These are phyloP conservation scores for Tiliacea citrago DNA, from an alignment of 2,888 invertebrate species.

Conservation along the genomic window DNA sequence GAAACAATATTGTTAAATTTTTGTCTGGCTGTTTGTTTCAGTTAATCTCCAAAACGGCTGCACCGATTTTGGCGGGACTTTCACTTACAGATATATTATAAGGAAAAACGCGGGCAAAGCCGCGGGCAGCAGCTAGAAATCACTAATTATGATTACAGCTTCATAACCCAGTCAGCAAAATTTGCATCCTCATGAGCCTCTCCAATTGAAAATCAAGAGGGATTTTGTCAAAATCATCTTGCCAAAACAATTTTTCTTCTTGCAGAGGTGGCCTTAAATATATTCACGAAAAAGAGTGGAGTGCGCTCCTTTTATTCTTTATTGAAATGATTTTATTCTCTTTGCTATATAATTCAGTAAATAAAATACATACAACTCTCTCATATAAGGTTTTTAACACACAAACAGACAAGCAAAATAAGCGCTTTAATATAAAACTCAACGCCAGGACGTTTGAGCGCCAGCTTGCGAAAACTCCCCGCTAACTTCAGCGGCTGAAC, in stretches of 20 bases:
- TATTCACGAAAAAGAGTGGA: not conserved
- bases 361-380: not conserved
- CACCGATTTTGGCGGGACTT: no score
- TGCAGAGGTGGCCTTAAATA: not conserved
- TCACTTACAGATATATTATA: no score
- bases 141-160: no score
- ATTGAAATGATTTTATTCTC: not conserved
- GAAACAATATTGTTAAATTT: no score
- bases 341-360: not conserved
- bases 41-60: no score
- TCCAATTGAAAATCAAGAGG: not conserved
- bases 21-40: no score
- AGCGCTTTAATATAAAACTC: slow-evolving; percentile 55
- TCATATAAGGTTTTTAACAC: not conserved
- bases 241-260: not conserved
- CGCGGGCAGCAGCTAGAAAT: no score
- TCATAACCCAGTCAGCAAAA: not conserved
- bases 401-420: slow-evolving; percentile 17
- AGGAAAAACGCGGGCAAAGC: no score
- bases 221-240: not conserved
- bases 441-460: slow-evolving; percentile 29
- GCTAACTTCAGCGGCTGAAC: slow-evolving; percentile 54
- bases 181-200: not conserved
- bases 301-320: no score
- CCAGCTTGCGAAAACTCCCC: slow-evolving; percentile 59